Conservation (phyloP, 2,888 invertebrate species). For the Dorcus hopei region DNA sequence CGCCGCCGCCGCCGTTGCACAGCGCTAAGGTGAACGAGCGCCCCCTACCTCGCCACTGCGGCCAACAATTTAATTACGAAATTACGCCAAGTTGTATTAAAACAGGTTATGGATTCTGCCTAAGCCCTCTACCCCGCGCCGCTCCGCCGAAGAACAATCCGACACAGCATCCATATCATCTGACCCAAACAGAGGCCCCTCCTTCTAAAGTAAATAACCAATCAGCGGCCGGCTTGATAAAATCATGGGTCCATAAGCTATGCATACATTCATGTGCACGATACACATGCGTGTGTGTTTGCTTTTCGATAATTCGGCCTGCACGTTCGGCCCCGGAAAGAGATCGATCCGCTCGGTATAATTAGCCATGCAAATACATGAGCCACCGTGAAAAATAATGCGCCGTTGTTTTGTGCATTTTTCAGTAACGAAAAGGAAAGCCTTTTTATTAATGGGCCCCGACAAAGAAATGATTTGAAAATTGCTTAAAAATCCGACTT, state of each 20-base stretch:
- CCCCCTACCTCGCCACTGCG: no score
- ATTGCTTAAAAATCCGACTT: no score
- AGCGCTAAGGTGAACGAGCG: no score
- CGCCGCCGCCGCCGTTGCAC: no score
- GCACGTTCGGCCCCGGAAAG: slow-evolving; percentile 4
- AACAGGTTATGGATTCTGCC: no score
- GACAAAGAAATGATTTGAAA: no score
- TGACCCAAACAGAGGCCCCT: slow-evolving; percentile 41
- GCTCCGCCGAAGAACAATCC: not conserved
- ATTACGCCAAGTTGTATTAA: no score
- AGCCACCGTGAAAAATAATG: no score
- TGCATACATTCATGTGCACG: slow-evolving; percentile 43
- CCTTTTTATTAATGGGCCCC: no score
- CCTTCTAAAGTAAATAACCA: slow-evolving; percentile 49
- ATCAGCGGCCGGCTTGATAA: slow-evolving; percentile 49
- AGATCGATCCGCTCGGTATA: slow-evolving; percentile 5
- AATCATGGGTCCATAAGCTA: slow-evolving; percentile 51
- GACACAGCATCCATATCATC: slow-evolving; percentile 40
- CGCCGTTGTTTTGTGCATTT: no score
- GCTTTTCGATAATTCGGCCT: slow-evolving; percentile 11
- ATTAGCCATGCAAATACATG: slow-evolving; percentile 18
- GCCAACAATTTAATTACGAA: no score
- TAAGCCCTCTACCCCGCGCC: not conserved
- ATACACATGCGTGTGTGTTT: slow-evolving; percentile 42
- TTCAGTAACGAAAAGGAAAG: no score